phyloP scores from a whole-genome alignment of 1,140 invertebrate genomes.

The Hyles euphorbiae region DNA sequence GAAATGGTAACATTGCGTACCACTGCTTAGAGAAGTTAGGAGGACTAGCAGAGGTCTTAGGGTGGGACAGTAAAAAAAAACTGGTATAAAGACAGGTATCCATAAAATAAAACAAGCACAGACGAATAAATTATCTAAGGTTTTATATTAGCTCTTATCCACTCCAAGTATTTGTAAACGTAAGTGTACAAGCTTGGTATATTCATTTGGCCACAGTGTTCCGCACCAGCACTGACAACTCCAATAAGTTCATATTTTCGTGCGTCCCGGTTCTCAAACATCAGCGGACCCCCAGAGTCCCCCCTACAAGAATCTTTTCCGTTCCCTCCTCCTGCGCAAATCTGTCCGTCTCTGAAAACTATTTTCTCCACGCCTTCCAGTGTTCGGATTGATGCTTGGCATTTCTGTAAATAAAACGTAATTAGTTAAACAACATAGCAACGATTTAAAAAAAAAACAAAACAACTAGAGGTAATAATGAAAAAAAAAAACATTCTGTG shows the following conservation, averaged over 20 bases:
- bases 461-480: too few species aligned
- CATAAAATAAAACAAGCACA: too few species aligned
- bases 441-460: too few species aligned
- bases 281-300: conserved; percentile 77
- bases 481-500: too few species aligned
- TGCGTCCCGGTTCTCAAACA: conserved; percentile 56
- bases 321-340: conserved; percentile 51
- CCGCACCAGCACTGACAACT: conserved; percentile 78
- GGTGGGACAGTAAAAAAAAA: too few species aligned
- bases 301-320: conserved; percentile 63
- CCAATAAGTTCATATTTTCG: conserved; percentile 54
- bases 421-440: too few species aligned
- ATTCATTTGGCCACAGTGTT: conserved; percentile 72
- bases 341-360: conserved; percentile 41
- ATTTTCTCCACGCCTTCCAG: conserved; percentile 34
- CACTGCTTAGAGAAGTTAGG: too few species aligned
- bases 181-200: conserved; percentile 79
- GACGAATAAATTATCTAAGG: neutral
- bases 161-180: conserved; percentile 70
- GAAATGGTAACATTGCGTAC: too few species aligned
- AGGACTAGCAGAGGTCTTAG: too few species aligned
- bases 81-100: too few species aligned
- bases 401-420: conserved; percentile 65
- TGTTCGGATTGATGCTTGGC: conserved; percentile 53
- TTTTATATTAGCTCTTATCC: conserved; percentile 54